These are phyloP conservation scores for Leptinotarsa peninsularis DNA, from an alignment of 2,888 invertebrate species.

Conservation along the genomic window DNA sequence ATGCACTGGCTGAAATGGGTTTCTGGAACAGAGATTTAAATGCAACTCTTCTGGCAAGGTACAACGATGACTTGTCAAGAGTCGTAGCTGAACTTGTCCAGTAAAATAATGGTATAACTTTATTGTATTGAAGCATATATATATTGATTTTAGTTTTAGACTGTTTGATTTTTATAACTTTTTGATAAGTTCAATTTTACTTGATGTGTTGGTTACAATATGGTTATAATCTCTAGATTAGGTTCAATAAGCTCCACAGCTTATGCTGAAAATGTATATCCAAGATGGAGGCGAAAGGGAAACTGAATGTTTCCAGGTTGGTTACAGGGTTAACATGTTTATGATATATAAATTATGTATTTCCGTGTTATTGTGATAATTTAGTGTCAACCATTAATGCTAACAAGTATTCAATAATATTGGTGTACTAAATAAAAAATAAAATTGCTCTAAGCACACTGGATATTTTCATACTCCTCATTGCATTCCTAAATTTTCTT, in stretches of 20 bases:
- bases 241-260: not conserved
- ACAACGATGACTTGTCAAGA: conserved; percentile 63
- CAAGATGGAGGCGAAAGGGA: too few species aligned
- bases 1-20: conserved; percentile 65
- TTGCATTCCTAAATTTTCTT: too few species aligned
- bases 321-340: too few species aligned
- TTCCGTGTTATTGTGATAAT: too few species aligned
- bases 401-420: not conserved
- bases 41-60: conserved; percentile 63
- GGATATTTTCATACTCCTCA: too few species aligned
- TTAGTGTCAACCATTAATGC: not conserved
- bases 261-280: too few species aligned
- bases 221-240: not conserved
- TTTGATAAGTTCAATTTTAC: not conserved
- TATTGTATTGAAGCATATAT: conserved; percentile 2
- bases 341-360: too few species aligned
- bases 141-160: not conserved
- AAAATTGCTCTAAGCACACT: not conserved
- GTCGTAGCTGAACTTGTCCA: conserved; percentile 64
- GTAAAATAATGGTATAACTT: conserved; percentile 39
- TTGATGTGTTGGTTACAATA: not conserved
- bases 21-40: conserved; percentile 64
- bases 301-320: too few species aligned
- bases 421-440: not conserved
- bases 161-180: not conserved